Evolutionary conservation across 2,888 invertebrate species (phyloP).

Genomic region (Myopa testacea): DNA sequence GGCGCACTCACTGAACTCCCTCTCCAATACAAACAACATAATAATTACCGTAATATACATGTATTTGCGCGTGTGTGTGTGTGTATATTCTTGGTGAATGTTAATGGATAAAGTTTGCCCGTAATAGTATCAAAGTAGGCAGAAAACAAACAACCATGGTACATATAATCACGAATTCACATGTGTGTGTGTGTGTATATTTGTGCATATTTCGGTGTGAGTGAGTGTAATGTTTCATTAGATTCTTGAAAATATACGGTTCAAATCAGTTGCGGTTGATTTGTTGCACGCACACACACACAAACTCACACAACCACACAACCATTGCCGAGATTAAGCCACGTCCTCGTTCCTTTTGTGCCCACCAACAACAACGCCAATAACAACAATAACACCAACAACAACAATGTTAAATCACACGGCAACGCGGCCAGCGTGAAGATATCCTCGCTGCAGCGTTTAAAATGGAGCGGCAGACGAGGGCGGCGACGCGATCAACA

Average conservation of each 20-base stretch:
- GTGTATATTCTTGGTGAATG: not conserved
- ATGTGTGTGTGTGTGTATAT: not conserved
- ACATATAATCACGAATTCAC: not conserved
- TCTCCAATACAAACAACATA: not conserved
- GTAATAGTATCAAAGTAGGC: conserved; percentile 1
- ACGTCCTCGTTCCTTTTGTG: too few species aligned
- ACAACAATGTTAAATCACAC: not conserved
- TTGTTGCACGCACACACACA: conserved; percentile 20
- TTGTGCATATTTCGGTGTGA: not conserved
- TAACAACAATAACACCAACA: not conserved
- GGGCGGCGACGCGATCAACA: not conserved
- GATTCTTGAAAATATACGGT: conserved; percentile 39
- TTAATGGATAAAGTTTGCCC: conserved; percentile 30
- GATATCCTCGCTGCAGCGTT: not conserved
- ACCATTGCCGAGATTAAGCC: not conserved
- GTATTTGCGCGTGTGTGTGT: not conserved
- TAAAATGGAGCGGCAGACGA: not conserved
- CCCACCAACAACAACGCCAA: too few species aligned
- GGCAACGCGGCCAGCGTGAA: not conserved
- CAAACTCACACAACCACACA: not conserved
- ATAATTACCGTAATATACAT: not conserved
- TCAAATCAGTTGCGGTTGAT: conserved; percentile 28
- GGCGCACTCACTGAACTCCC: not conserved
- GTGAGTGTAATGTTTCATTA: conserved; percentile 29
- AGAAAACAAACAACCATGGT: not conserved